phyloP scores from a whole-genome alignment of 2,888 invertebrate genomes.

The Acanthopleura granulata region DNA sequence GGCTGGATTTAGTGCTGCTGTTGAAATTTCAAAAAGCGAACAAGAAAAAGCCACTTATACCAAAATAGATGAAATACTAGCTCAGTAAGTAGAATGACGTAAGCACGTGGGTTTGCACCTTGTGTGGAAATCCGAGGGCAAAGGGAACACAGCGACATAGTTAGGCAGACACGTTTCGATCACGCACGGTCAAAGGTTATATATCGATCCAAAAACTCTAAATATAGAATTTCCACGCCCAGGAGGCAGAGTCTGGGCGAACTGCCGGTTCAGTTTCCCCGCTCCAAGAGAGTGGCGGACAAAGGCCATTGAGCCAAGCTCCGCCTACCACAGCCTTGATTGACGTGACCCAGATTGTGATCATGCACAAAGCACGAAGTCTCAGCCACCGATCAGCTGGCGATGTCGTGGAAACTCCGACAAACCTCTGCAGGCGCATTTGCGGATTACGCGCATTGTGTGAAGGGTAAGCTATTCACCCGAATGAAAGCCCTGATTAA shows the following conservation, averaged over 20 bases:
- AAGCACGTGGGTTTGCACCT: no score
- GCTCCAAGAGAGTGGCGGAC: not conserved
- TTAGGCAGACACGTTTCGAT: not conserved
- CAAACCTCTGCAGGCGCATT: no score
- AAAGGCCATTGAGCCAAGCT: not conserved
- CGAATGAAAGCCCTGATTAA: no score
- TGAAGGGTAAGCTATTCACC: no score
- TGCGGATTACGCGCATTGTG: no score
- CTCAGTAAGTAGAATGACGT: not conserved
- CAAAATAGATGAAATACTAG: not conserved
- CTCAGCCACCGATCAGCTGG: not conserved
- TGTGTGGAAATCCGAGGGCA: no score
- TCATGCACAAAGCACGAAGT: conserved; percentile 1
- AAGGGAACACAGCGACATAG: no score
- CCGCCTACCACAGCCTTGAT: not conserved
- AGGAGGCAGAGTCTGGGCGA: no score
- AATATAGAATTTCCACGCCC: no score
- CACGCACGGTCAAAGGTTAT: not conserved
- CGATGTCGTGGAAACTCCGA: not conserved
- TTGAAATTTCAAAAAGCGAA: not conserved
- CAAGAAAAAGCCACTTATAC: not conserved
- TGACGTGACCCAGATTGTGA: not conserved
- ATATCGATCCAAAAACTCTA: not conserved
- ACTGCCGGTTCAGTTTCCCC: not conserved
- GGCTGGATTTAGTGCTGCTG: no score